Base-by-base conservation (phyloP, 1,140 invertebrate genomes). In the Drosophila sechellia region DNA sequence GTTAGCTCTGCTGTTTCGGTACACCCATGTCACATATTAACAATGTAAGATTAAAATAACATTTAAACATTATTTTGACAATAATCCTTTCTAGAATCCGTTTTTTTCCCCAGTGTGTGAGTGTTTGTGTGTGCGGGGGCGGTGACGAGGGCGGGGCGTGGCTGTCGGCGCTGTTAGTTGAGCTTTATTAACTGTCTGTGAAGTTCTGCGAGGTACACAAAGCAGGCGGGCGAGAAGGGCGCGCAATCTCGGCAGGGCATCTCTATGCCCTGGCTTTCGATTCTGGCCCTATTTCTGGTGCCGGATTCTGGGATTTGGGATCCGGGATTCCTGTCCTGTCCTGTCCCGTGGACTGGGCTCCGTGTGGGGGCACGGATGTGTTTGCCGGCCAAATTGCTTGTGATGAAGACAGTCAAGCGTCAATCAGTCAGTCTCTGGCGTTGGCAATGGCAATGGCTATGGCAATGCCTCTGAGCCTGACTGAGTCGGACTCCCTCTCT, bases 381-480 rank as follows among this genome's bases (percentile, higher is more conserved):
- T 87, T 89, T 87, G 84, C 77, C 63, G 84, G 84, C 84, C 84
- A 87, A 87, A 87, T 89, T 87, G 84, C 84, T 89, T 87, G 84
- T 87, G 84, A 87, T 87, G 84, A 87, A 87, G 84, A 87, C 84
- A 87, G 84, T 83, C 84, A 84, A 87, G 84, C 84, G 79, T 81
- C 79, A 81, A 81, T 81, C 79, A 81, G 79, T 77, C 79, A 81
- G 78, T 77, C 72, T 71, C 60, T 84, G 79, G 48, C 54, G 48
- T 48, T 53, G 70, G 31, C 57, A 60, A 60, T 45, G 70, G 31
- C 57, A 59, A 59, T 43, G 55, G 34, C 17, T 17, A 17, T 17
- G 17, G 17, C 55, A 31, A 42, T 45, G 53, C 31, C 49, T 34
- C 40, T 58, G 59, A 49, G 37, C 20, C 52, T 45, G 34, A 37